Evolutionary conservation across 2,797 vertebrate species (phyloP).

Genomic region (Zalophus californianus): DNA sequence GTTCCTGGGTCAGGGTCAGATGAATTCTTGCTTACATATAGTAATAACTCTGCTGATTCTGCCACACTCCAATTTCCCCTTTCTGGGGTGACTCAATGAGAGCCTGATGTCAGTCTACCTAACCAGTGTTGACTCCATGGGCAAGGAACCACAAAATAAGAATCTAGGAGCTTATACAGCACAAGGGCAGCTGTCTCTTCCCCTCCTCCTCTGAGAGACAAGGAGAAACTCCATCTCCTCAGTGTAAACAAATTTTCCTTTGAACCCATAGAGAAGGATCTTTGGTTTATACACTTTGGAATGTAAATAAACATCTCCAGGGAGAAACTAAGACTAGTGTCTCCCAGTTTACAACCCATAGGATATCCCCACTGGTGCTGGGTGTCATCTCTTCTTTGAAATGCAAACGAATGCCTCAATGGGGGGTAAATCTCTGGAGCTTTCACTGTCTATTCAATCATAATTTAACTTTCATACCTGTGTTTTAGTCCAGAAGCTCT

Average conservation of each 20-base stretch:
- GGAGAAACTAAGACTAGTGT: neutral
- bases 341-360: neutral
- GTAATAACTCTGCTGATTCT: neutral
- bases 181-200: neutral
- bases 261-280: neutral
- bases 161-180: neutral
- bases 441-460: neutral
- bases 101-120: neutral
- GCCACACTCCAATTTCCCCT: rapidly evolving
- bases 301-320: neutral
- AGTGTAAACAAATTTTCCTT: neutral
- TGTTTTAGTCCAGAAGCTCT: neutral
- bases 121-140: neutral
- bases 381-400: neutral
- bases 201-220: neutral
- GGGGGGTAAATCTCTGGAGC: neutral
- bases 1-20: neutral
- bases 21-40: neutral
- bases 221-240: neutral
- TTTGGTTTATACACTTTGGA: neutral
- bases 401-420: neutral
- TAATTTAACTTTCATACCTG: neutral
- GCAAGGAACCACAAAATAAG: neutral
- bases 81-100: neutral
- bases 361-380: neutral